These are phyloP conservation scores for Uria aalge DNA, from an alignment of 2,113 vertebrate genomes.

Conservation along the genomic window DNA sequence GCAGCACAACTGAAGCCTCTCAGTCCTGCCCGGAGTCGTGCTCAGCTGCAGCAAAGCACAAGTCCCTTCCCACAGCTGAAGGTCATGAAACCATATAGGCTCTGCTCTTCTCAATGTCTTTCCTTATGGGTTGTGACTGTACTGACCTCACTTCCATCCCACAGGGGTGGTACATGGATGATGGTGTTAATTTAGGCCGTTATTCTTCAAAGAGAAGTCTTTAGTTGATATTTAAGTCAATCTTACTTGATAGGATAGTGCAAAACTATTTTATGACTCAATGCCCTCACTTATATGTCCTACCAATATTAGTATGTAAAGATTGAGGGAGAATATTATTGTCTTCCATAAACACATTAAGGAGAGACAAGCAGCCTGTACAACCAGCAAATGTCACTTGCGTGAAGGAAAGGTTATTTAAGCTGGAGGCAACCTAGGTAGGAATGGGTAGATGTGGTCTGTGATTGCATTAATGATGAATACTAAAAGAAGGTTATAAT, in stretches of 20 bases:
- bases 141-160: not conserved
- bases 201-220: not conserved
- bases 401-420: not conserved
- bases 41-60: not conserved
- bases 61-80: not conserved
- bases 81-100: not conserved
- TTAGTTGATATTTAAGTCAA: not conserved
- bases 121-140: not conserved
- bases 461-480: not conserved
- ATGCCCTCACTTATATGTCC: not conserved
- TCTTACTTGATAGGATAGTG: not conserved
- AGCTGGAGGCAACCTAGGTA: not conserved
- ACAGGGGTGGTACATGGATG: accelerated
- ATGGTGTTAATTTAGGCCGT: not conserved
- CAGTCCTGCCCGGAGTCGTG: not conserved
- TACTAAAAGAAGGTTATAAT: not conserved
- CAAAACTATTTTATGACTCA: not conserved
- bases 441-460: not conserved
- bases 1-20: not conserved
- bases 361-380: not conserved
- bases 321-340: not conserved
- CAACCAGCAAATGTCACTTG: not conserved
- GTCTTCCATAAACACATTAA: not conserved
- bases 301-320: not conserved
- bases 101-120: not conserved